Conservation (phyloP, 2,113 vertebrate genomes). For the Oryzias celebensis region DNA sequence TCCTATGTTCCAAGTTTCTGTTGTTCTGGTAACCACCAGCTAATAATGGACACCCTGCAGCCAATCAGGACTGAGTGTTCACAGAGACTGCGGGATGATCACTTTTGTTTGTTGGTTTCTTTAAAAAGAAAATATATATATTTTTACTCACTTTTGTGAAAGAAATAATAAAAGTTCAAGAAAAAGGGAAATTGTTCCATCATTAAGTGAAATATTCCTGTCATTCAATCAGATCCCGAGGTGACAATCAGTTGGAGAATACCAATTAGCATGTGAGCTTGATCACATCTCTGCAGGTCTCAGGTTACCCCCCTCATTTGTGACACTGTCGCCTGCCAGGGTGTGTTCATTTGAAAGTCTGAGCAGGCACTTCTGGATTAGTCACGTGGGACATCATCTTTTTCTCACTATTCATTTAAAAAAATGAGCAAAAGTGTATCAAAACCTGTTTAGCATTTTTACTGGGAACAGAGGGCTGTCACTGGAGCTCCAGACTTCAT, state of each 20-base stretch:
- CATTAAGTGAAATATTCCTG: slow-evolving; percentile 40
- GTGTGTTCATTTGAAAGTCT: slow-evolving; percentile 50
- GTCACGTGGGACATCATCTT: slow-evolving; percentile 13
- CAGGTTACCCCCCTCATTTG: slow-evolving; percentile 21
- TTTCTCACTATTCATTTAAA: background rate
- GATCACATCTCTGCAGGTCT: slow-evolving; percentile 26
- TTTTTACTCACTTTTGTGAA: background rate
- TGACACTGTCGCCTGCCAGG: slow-evolving; percentile 32
- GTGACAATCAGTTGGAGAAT: slow-evolving; percentile 26
- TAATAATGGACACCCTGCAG: too few relatives aligned
- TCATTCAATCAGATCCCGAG: slow-evolving; percentile 42
- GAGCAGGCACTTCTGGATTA: slow-evolving; percentile 54
- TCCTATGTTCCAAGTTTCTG: too few relatives aligned
- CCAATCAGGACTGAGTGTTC: too few relatives aligned
- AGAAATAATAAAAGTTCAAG: background rate
- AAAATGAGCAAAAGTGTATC: background rate
- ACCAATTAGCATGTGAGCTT: slow-evolving; percentile 65
- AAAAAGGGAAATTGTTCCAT: background rate
- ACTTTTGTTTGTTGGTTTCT: too few relatives aligned
- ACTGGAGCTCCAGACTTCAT: slow-evolving; percentile 5
- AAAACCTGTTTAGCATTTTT: slow-evolving; percentile 7
- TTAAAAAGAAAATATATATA: too few relatives aligned
- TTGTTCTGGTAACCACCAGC: too few relatives aligned
- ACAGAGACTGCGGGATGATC: too few relatives aligned
- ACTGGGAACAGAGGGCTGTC: slow-evolving; percentile 1